Base-by-base conservation (phyloP, 2,797 vertebrate genomes). In the Ctenopoma multispine region DNA sequence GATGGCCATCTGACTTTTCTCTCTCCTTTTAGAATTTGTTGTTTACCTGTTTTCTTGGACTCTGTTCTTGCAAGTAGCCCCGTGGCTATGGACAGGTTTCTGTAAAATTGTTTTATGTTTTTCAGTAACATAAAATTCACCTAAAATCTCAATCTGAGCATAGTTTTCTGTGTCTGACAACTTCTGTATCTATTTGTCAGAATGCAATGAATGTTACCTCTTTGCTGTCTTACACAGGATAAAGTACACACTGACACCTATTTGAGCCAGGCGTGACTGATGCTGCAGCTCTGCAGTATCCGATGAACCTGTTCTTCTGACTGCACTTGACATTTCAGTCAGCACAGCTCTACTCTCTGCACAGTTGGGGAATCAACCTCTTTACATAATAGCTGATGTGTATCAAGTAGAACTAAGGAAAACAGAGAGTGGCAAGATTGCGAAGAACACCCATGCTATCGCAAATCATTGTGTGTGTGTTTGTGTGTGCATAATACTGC, bases 381-480 rank as follows among this genome's bases (percentile, higher is more conserved):
- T 83, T 87, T 83, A 86, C 44, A 44, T 86, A 81, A 87, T 34
- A 55, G 77, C 85, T 76, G 81, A 89, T 86, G 60, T 55, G 61
- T 79, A 79, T 86, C 80, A 71, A 69, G 63, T 59, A 61, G 67
- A 75, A 55, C 40, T 51, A 61, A 69, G 49, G 60, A 69, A 65
- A 65, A 72, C 44, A 64, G 1, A 0, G 54, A 55, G 46, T 7
- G 53, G 53, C 20, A 50, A 56, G 31, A 80, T 56, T 72, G 58
- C 8, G 57, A 77, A 63, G 76, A 79, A 72, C 63, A 31, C 59
- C 58, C 53, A 66, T 64, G 40, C 47, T 49, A 64, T 55, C 49
- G 40, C 17, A 80, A 34, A 51, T 18, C n/a, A 23, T 14, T 56
- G 29, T 63, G 48, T 43, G 34, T 40, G 56, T 66, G 31, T 40